Base-by-base conservation (phyloP, 2,113 vertebrate species). In the Steatornis caripensis region DNA sequence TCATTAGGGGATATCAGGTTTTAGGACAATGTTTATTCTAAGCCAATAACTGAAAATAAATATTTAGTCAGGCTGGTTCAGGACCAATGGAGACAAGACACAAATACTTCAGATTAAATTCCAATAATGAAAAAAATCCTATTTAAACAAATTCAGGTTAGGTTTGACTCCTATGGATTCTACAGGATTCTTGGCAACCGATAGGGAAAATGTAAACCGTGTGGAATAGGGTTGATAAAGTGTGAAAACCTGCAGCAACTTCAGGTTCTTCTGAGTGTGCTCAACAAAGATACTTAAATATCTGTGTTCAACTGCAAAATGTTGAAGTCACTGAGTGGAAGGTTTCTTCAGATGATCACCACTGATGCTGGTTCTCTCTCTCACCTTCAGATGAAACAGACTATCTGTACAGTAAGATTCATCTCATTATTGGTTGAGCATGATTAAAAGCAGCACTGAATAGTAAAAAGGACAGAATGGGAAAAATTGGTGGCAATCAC, bases 21-120 rank as follows among this genome's bases (percentile, higher is more conserved):
- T 93, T 77, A 77, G 22, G 78, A n/a, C 66, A 88, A 60, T 48
- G 39, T 80, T 92, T 94, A 91, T 80, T 93, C 71, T 90, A 93
- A 80, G 45, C 3, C 61, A 95, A 9, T 29, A 17, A 17, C 62
- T 65, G 54, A 88, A 93, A 85, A 88, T 45, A 96, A 85, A 60
- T 85, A 86, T 77, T 93, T 88, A 86, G 45, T 69, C 79, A 93
- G 27, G 22, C 71, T 88, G 30, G 15, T n/a, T 91, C 57, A 69
- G 36, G 41, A 83, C 48, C 24, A 61, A 36, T 3, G 15, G 41
- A 65, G 48, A 76, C 16, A 76, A 70, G 43, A 84, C 37, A 90
- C 1, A 1, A 87, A 79, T 48, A 85, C 16, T 76, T 55, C 53
- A 75, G 22, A 21, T 76, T 93, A 46, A 72, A 90, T 79, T 93